phyloP scores from a whole-genome alignment of 2,113 vertebrate genomes.

The Trogon surrucura region DNA sequence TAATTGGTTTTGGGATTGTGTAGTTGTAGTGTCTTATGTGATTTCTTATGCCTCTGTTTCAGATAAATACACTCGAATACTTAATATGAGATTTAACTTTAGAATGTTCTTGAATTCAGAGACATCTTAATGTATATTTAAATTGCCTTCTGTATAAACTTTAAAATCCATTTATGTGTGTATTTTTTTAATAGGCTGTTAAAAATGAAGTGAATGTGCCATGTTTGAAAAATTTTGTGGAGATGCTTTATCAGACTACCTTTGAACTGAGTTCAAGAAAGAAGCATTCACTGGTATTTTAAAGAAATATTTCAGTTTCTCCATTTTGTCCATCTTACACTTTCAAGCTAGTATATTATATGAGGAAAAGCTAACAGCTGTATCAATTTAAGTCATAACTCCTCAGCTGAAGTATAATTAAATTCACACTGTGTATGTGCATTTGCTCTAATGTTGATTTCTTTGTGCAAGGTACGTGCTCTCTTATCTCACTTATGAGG shows the following conservation, averaged over 20 bases:
- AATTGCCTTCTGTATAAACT: background rate
- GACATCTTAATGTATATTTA: background rate
- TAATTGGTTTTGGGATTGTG: background rate
- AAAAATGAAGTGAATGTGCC: constrained; percentile 99
- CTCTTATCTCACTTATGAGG: background rate
- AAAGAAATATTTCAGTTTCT: constrained; percentile 63
- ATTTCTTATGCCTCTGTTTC: background rate
- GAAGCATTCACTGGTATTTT: constrained; percentile 96
- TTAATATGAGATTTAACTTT: background rate
- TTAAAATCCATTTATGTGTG: background rate
- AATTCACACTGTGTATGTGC: background rate
- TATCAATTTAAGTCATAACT: background rate
- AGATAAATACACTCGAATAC: background rate
- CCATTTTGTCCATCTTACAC: background rate
- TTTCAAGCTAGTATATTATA: background rate
- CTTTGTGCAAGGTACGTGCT: background rate
- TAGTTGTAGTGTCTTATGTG: background rate
- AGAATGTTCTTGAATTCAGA: background rate
- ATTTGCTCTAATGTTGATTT: constrained; percentile 13
- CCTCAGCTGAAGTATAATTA: background rate
- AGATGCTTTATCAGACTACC: constrained; percentile 99
- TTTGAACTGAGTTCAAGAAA: constrained; percentile 98
- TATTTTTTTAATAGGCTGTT: constrained; percentile 86
- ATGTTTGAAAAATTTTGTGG: constrained; percentile 98
- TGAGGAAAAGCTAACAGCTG: background rate